Percentiles rank a stretch among this genome's conserved stretches.
Conservation (phyloP, 2,888 invertebrate genomes). For the Liodrosophila aerea region DNA sequence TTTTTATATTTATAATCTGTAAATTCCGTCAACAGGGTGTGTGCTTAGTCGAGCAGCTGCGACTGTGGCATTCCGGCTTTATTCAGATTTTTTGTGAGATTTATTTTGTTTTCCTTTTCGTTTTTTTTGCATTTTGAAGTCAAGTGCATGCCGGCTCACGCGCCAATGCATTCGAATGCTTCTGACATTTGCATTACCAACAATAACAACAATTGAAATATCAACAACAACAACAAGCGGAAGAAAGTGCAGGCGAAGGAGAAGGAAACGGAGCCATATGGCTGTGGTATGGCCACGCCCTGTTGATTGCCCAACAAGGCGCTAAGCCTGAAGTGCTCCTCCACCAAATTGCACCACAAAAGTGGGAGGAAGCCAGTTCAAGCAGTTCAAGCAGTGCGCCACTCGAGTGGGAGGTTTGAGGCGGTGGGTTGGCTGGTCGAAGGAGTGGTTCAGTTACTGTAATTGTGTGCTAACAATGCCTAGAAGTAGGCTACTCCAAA, state of each 20-base stretch:
- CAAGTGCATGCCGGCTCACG: slow-evolving; percentile 62
- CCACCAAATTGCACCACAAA: slow-evolving; percentile 54
- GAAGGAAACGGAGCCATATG: slow-evolving; percentile 30
- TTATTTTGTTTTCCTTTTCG: slow-evolving; percentile 23
- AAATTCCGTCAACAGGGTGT: too few relatives aligned
- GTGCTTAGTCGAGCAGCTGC: too few relatives aligned
- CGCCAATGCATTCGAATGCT: slow-evolving; percentile 69
- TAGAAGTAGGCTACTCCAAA: too few relatives aligned
- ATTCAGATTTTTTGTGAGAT: background rate
- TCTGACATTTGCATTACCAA: slow-evolving; percentile 50
- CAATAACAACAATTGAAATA: slow-evolving; percentile 42
- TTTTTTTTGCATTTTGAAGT: slow-evolving; percentile 50
- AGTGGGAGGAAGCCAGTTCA: slow-evolving; percentile 1
- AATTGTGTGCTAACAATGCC: too few relatives aligned
- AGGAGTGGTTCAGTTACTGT: too few relatives aligned
- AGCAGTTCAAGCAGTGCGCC: background rate
- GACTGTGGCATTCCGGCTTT: background rate
- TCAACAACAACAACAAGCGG: slow-evolving; percentile 20
- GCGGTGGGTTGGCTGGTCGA: background rate
- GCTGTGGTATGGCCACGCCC: slow-evolving; percentile 46
- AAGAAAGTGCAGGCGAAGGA: background rate
- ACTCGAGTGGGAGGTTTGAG: background rate
- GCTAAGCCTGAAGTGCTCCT: slow-evolving; percentile 71
- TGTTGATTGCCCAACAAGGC: slow-evolving; percentile 74
- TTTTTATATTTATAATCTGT: too few relatives aligned